Evolutionary conservation across 2,113 vertebrate genomes (phyloP).

Genomic region (Tylochromis polylepis): DNA sequence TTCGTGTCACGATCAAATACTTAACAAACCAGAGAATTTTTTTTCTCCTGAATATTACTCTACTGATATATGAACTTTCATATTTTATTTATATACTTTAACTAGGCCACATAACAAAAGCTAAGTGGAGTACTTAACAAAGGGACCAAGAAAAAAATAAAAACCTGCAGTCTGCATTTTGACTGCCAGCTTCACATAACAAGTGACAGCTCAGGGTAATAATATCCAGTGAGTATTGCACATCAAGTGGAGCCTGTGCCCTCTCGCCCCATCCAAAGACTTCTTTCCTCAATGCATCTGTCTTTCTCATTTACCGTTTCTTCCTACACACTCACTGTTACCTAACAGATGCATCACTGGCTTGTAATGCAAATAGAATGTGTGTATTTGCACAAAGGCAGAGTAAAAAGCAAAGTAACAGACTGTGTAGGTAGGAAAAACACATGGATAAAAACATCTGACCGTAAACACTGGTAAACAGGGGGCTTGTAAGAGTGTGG

Average conservation of each 20-base stretch:
- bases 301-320: not conserved
- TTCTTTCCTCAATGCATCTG: not conserved
- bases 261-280: not conserved
- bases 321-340: not conserved
- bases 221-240: not conserved
- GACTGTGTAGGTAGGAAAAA: constrained; percentile 1
- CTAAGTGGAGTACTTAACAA: not conserved
- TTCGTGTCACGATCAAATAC: constrained; percentile 29
- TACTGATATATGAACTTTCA: constrained; percentile 9
- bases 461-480: not conserved
- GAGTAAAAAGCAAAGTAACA: not conserved
- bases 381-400: not conserved
- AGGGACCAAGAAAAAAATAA: not conserved
- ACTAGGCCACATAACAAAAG: constrained; percentile 37
- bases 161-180: not conserved
- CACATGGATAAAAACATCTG: not conserved
- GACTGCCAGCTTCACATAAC: not conserved
- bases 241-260: not conserved
- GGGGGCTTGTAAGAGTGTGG: not conserved
- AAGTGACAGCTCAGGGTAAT: constrained; percentile 16
- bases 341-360: not conserved
- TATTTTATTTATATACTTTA: constrained; percentile 41
- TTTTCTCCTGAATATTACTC: not conserved
- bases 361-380: constrained; percentile 20
- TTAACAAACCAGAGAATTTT: not conserved